Base-by-base conservation (phyloP, 1,140 invertebrate species). In the Penaeus indicus region DNA sequence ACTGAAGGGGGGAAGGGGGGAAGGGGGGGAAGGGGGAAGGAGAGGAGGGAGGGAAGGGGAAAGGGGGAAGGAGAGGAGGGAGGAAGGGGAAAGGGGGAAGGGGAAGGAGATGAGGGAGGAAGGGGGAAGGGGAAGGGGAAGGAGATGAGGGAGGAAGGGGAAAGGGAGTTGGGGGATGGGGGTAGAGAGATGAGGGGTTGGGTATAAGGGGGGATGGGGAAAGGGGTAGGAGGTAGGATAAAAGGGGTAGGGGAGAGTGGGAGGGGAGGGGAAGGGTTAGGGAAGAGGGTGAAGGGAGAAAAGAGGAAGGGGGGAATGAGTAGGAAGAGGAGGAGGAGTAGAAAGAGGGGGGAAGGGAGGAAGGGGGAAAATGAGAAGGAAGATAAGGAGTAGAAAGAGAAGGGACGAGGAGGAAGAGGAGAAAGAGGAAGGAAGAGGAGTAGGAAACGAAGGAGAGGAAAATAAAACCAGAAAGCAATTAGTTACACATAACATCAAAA, bases 1-100 rank as follows among this genome's bases (percentile, higher is more conserved):
- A 96, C 95, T 96, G 93, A 75, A 94, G 85, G 62, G 25, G 78
- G 54, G 8, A 7, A 4, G 18, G n/a, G 60, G n/a, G 60, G 27
- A 22, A 32, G 54, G 38, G n/a, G 42, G 47, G 16, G 3, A 32
- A n/a, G 27, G 32, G 38, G 77, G 42, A 22, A 16, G 11, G 42
- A 18, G 16, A 7, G 11, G 8, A 2, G 60, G 61, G 3, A 16
- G 8, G 16, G 7, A 5, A 3, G 18, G 95, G 92, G 92, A 96
- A 96, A 95, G 96, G 93, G 77, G 94, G 82, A 63, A 11, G 67
- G 54, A 18, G 10, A 4, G 8, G 10, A 61, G 21, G 27, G 38
- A 3, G 21, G 54, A 22, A 60, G 42, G 47, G 38, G 10, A n/a
- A n/a, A 18, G 7, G 19, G 10, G 0, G 60, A 25, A 1, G 8